Conservation (phyloP, 2,797 vertebrate species). For the Siniperca obscura region DNA sequence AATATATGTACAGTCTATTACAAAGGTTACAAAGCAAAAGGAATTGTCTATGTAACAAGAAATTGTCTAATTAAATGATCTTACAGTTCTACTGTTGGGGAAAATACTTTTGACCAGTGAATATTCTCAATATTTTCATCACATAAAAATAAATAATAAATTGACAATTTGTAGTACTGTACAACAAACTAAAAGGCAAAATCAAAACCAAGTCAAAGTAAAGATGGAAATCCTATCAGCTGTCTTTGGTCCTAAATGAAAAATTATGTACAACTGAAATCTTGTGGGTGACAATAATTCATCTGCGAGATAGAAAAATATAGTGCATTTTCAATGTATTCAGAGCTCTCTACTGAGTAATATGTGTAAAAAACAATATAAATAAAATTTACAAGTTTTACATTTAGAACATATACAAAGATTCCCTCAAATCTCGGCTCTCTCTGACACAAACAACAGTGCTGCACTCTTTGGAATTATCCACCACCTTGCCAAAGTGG, state of each 20-base stretch:
- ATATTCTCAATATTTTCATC: conserved; percentile 90
- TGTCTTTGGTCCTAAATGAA: conserved; percentile 99
- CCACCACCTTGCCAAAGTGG: conserved; percentile 84
- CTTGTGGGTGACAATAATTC: conserved; percentile 92
- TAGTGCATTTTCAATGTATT: conserved; percentile 99
- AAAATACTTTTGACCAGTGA: conserved; percentile 88
- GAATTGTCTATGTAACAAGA: conserved; percentile 93
- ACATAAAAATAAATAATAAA: conserved; percentile 99
- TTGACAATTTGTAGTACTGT: conserved; percentile 92
- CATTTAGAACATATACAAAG: conserved; percentile 98
- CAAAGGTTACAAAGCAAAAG: conserved; percentile 99
- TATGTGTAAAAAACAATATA: conserved; percentile 97
- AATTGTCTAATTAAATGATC: conserved; percentile 92
- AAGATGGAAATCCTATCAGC: conserved; percentile 89
- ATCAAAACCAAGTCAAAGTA: conserved; percentile 72
- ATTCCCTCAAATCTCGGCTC: conserved; percentile 87
- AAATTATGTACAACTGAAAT: conserved; percentile 97
- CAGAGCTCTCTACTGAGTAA: conserved; percentile 98
- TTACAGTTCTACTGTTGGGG: conserved; percentile 89
- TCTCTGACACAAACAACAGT: conserved; percentile 90
- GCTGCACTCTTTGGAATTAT: conserved; percentile 96
- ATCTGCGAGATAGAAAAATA: conserved; percentile 99
- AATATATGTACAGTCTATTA: conserved; percentile 99
- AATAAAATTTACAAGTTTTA: conserved; percentile 99
- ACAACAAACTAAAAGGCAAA: conserved; percentile 90